These are phyloP conservation scores for Oncorhynchus gorbuscha DNA, from an alignment of 2,113 vertebrate genomes.

Conservation along the genomic window DNA sequence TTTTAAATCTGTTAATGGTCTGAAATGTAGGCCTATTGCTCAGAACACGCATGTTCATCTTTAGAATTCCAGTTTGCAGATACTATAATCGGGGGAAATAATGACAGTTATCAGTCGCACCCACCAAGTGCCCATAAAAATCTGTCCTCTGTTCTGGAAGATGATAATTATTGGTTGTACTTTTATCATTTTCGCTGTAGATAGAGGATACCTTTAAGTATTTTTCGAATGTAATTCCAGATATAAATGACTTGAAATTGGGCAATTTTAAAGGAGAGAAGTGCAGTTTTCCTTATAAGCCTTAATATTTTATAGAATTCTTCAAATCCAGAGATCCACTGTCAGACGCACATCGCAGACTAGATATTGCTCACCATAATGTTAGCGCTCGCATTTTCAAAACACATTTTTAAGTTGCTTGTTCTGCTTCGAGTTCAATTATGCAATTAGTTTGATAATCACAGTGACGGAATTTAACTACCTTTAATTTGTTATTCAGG, in stretches of 20 bases:
- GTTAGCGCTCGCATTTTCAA: slow-evolving; percentile 60
- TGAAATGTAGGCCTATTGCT: slow-evolving; percentile 21
- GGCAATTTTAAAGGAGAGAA: slow-evolving; percentile 72
- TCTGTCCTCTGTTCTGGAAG: slow-evolving; percentile 76
- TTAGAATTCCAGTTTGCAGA: slow-evolving; percentile 58
- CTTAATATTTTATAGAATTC: slow-evolving; percentile 75
- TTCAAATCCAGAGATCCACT: slow-evolving; percentile 65
- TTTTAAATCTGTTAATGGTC: slow-evolving; percentile 57
- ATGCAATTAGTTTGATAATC: slow-evolving; percentile 70
- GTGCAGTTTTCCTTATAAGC: slow-evolving; percentile 69
- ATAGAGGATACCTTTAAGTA: slow-evolving; percentile 76
- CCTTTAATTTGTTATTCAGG: slow-evolving; percentile 74
- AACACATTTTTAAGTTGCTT: slow-evolving; percentile 63
- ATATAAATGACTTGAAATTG: slow-evolving; percentile 80
- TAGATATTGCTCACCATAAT: slow-evolving; percentile 56
- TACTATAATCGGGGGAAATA: slow-evolving; percentile 79
- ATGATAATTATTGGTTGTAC: slow-evolving; percentile 83
- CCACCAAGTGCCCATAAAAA: slow-evolving; percentile 77
- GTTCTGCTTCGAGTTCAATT: slow-evolving; percentile 58
- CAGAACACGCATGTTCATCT: slow-evolving; percentile 39
- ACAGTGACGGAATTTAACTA: slow-evolving; percentile 62
- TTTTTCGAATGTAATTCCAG: slow-evolving; percentile 76
- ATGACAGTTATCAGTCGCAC: slow-evolving; percentile 77
- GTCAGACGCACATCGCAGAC: slow-evolving; percentile 50
- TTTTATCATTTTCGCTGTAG: slow-evolving; percentile 80